phyloP scores from a whole-genome alignment of 1,140 invertebrate species.

The Pseudoatta argentina region DNA sequence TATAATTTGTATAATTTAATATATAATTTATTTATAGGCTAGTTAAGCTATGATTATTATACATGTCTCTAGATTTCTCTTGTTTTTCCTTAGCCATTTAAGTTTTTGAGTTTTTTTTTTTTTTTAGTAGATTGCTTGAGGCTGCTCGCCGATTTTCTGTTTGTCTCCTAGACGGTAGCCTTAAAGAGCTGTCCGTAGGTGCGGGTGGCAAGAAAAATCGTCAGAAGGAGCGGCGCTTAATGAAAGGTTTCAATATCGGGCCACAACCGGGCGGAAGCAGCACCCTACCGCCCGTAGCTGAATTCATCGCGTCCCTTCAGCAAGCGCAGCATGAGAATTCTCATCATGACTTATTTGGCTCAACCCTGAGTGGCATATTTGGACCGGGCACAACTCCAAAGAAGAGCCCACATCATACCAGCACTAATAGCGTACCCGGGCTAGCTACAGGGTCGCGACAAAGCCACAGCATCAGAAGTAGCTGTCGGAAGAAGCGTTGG shows the following conservation, averaged over 20 bases:
- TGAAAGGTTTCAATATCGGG: conserved; percentile 97
- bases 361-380: conserved; percentile 85
- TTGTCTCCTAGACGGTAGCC: conserved; percentile 80
- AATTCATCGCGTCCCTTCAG: conserved; percentile 91
- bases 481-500: conserved; percentile 86
- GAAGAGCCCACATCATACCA: conserved; percentile 89
- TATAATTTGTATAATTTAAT: too few relatives aligned
- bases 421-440: conserved; percentile 87
- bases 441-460: conserved; percentile 81
- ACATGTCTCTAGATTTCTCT: neutral
- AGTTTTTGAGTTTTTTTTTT: conserved; percentile 76
- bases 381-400: conserved; percentile 79
- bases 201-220: conserved; percentile 97
- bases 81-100: conserved; percentile 2
- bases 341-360: conserved; percentile 84
- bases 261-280: conserved; percentile 88
- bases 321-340: conserved; percentile 86
- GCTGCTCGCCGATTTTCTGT: conserved; percentile 73
- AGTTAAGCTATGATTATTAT: neutral
- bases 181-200: conserved; percentile 88
- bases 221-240: conserved; percentile 95
- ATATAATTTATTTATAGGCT: neutral
- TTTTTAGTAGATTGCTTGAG: conserved; percentile 72
- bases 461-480: conserved; percentile 70
- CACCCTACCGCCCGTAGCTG: conserved; percentile 91